These are phyloP conservation scores for Oasisia sp. DNA, from an alignment of 2,888 invertebrate genomes.

Conservation along the genomic window DNA sequence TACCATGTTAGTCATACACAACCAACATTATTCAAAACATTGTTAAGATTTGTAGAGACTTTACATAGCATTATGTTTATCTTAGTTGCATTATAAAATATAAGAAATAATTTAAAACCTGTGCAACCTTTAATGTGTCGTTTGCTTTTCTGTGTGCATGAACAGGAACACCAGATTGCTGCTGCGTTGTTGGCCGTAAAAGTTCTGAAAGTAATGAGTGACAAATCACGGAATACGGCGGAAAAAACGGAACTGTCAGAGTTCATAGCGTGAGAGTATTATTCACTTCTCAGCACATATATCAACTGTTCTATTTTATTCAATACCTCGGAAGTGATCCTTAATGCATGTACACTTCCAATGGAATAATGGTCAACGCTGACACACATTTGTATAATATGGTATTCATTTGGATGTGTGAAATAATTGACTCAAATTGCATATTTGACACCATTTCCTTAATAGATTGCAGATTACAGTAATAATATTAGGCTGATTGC, in stretches of 20 bases:
- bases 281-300: not conserved
- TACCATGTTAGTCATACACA: not conserved
- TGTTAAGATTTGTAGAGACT: not conserved
- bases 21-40: not conserved
- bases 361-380: not conserved
- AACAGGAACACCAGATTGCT: slow-evolving; percentile 5
- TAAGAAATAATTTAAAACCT: not conserved
- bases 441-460: not conserved
- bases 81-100: not conserved
- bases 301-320: not conserved
- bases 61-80: not conserved
- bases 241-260: not conserved
- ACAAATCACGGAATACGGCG: not conserved
- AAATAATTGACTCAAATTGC: not conserved
- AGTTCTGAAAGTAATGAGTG: not conserved
- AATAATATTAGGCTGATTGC: too few relatives aligned
- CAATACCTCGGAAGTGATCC: not conserved
- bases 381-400: not conserved
- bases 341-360: not conserved
- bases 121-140: not conserved
- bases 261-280: not conserved
- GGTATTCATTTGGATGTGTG: not conserved
- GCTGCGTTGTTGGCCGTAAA: not conserved
- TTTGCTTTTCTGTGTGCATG: not conserved
- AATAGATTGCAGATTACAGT: too few relatives aligned